Percentiles rank a stretch among this genome's conserved stretches.
phyloP scores from a whole-genome alignment of 2,113 vertebrate species.

The Grus americana region DNA sequence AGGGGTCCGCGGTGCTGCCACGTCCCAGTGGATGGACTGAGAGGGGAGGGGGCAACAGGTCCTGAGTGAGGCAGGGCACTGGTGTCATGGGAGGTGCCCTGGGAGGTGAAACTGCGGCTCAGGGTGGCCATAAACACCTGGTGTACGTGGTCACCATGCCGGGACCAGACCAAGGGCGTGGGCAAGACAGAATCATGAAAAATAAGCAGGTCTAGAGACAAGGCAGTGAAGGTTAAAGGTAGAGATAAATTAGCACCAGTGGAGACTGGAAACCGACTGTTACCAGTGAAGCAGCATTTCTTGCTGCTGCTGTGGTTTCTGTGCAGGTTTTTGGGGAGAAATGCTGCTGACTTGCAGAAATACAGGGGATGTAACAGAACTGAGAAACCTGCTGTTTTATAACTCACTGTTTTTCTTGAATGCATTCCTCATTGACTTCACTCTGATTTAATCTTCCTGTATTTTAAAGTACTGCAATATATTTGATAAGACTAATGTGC shows the following conservation, averaged over 20 bases:
- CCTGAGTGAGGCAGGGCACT: not conserved
- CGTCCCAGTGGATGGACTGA: not conserved
- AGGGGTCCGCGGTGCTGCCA: not conserved
- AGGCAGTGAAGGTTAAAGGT: not conserved
- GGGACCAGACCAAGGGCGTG: not conserved
- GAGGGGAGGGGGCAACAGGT: not conserved
- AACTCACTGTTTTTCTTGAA: not conserved
- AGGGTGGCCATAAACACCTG: not conserved
- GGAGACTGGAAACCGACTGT: not conserved
- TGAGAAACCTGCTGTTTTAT: not conserved
- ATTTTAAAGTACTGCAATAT: conserved; percentile 4
- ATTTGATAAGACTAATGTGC: conserved; percentile 18
- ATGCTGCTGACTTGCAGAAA: not conserved
- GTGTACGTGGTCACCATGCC: rapidly evolving
- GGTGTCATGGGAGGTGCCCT: not conserved
- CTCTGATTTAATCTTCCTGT: conserved; percentile 1
- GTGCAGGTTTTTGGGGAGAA: not conserved
- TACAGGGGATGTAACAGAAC: not conserved
- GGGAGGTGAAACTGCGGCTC: not conserved
- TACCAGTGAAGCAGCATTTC: not conserved
- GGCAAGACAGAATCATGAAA: not conserved
- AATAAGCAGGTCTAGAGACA: not conserved
- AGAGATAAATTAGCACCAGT: not conserved
- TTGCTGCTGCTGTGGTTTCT: not conserved
- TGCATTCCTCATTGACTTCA: not conserved